These are phyloP conservation scores for Lasioglossum lativentre DNA, from an alignment of 2,888 invertebrate species.

Conservation along the genomic window DNA sequence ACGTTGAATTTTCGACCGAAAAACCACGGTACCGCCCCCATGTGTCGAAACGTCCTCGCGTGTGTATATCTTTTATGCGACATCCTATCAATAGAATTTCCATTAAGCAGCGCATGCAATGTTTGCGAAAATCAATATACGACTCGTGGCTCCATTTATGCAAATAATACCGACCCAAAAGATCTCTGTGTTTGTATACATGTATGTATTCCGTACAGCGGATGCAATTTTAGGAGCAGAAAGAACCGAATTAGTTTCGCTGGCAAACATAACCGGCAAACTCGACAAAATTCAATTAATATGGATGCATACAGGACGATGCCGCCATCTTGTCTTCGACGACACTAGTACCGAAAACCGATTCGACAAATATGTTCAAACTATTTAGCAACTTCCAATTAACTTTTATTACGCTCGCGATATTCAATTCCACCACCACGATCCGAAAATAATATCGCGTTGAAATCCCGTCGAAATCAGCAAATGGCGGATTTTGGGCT, in stretches of 20 bases:
- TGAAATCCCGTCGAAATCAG: not conserved
- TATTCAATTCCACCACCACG: not conserved
- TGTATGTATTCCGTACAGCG: not conserved
- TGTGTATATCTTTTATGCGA: conserved; percentile 1
- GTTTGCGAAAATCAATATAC: conserved; percentile 43
- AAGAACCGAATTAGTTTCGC: conserved; percentile 27
- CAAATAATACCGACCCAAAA: conserved; percentile 23
- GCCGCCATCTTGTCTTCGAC: conserved; percentile 9
- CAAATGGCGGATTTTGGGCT: not conserved
- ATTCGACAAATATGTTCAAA: not conserved
- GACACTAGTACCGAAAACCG: not conserved
- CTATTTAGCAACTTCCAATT: not conserved
- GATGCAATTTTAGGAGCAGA: conserved; percentile 15
- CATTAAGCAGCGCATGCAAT: conserved; percentile 22
- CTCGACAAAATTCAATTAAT: conserved; percentile 20
- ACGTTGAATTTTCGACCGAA: not conserved
- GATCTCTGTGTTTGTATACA: not conserved
- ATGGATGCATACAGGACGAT: not conserved
- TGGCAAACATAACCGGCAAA: not conserved
- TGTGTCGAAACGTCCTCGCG: conserved; percentile 10
- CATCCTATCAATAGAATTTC: conserved; percentile 24
- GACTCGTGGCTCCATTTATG: conserved; percentile 13
- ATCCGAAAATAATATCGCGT: not conserved
- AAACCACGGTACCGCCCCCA: not conserved
- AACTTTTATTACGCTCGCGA: not conserved